Conservation (phyloP, 2,888 invertebrate genomes). For the Nomada ferruginata region DNA sequence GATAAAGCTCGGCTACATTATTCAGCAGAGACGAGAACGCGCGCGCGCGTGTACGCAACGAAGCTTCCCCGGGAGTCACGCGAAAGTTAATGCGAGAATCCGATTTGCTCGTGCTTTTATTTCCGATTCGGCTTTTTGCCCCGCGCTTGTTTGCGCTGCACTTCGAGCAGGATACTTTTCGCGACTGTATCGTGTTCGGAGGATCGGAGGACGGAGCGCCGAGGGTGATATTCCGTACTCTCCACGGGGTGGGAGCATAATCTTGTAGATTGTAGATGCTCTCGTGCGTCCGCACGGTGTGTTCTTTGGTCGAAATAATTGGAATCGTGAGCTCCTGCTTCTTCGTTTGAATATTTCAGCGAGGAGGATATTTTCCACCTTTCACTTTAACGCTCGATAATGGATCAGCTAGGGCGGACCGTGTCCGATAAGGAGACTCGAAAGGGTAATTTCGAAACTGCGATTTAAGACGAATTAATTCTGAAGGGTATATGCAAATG, state of each 20-base stretch:
- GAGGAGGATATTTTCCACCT: background rate
- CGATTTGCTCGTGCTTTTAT: conserved; percentile 37
- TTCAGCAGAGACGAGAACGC: conserved; percentile 67
- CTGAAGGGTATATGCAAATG: no score
- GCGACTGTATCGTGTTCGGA: background rate
- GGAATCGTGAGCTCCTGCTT: no score
- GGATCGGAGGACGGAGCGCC: background rate
- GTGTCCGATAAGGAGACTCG: no score
- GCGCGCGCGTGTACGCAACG: conserved; percentile 38
- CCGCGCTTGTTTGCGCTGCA: background rate
- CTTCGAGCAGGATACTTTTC: background rate
- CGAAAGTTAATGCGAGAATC: conserved; percentile 42
- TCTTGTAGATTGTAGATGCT: no score
- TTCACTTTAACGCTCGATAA: background rate
- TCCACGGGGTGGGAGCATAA: no score
- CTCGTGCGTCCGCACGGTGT: no score
- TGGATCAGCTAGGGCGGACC: background rate
- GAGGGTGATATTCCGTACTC: no score
- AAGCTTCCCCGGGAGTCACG: conserved; percentile 39
- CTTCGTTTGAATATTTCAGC: no score
- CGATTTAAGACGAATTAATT: no score
- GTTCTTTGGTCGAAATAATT: no score
- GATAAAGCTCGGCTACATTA: conserved; percentile 80
- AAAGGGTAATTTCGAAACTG: no score
- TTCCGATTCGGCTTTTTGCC: background rate